phyloP scores from a whole-genome alignment of 2,888 invertebrate genomes.

The Sialis lutaria region DNA sequence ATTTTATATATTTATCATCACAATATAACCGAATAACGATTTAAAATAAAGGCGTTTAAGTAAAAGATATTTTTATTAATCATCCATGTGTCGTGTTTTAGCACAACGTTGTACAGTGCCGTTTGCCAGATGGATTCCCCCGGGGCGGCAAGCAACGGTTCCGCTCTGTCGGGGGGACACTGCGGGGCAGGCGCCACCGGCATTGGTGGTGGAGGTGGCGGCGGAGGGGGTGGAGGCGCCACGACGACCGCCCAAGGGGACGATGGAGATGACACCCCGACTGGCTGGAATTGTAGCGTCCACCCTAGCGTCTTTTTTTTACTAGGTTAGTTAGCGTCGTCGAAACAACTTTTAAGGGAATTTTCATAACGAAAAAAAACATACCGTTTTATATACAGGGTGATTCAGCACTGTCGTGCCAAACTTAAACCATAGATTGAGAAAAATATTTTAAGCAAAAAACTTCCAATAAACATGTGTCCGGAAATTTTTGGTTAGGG shows the following conservation, averaged over 20 bases:
- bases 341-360: too few species aligned
- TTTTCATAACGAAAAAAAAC: too few species aligned
- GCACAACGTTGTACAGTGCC: constrained; percentile 3
- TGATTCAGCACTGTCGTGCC: too few species aligned
- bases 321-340: neutral
- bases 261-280: constrained; percentile 31
- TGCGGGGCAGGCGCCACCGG: constrained; percentile 34
- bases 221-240: constrained; percentile 26
- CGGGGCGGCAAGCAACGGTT: constrained; percentile 6
- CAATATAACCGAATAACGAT: too few species aligned
- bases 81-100: neutral
- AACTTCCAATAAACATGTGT: too few species aligned
- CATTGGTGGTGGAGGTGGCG: constrained; percentile 28
- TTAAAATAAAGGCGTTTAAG: too few species aligned
- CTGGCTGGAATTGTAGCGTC: constrained; percentile 44
- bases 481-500: too few species aligned
- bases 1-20: too few species aligned
- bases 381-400: too few species aligned
- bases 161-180: constrained; percentile 16
- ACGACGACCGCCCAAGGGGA: constrained; percentile 36
- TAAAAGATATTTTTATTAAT: too few species aligned
- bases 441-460: too few species aligned
- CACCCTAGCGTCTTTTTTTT: constrained; percentile 29
- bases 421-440: too few species aligned
- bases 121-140: constrained; percentile 5